phyloP scores from a whole-genome alignment of 2,797 vertebrate genomes.

The Sebastiscus albofasciatus region DNA sequence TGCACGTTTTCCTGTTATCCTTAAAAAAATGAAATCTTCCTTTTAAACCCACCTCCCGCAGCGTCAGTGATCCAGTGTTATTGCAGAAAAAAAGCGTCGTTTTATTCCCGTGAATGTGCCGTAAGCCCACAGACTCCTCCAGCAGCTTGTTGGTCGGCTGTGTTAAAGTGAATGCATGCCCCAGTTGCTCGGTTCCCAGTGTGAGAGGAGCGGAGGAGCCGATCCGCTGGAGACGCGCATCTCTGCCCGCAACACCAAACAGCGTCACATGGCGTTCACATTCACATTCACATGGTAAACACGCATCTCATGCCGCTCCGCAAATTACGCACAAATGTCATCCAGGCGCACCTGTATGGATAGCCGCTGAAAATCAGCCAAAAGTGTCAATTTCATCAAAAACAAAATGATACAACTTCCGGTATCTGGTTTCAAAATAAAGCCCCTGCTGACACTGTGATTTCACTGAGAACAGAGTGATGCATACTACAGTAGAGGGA shows the following conservation, averaged over 20 bases:
- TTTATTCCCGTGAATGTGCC: conserved; percentile 49
- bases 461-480: not conserved
- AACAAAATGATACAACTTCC: conserved; percentile 35
- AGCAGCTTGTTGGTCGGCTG: conserved; percentile 68
- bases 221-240: conserved; percentile 13
- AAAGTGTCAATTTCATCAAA: conserved; percentile 19
- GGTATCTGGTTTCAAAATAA: conserved; percentile 72
- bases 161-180: conserved; percentile 53
- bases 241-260: not conserved
- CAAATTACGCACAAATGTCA: conserved; percentile 44
- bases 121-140: conserved; percentile 21
- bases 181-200: conserved; percentile 51
- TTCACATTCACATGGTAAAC: not conserved
- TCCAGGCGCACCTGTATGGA: conserved; percentile 68
- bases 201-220: conserved; percentile 17
- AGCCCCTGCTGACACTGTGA: not conserved
- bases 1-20: not conserved
- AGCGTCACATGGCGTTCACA: not conserved
- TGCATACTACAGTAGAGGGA: not conserved
- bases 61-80: conserved; percentile 16
- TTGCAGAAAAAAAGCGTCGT: conserved; percentile 44
- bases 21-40: not conserved
- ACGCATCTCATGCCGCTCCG: not conserved
- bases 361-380: conserved; percentile 16
- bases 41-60: conserved; percentile 18